Base-by-base conservation (phyloP, 2,113 vertebrate genomes). In the Psephotus haematonotus region DNA sequence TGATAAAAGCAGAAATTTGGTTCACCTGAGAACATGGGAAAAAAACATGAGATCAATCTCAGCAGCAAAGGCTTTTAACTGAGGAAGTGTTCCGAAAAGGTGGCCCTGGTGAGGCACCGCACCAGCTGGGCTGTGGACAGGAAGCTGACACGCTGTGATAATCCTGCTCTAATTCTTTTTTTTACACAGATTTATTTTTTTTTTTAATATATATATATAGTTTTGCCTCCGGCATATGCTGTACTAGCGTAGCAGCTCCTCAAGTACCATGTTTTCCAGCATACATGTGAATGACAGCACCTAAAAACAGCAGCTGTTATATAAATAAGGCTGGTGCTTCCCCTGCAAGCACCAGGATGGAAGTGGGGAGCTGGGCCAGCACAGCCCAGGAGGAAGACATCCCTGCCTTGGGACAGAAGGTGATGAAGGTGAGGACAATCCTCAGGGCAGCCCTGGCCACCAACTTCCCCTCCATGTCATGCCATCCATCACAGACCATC, bases 171-270 rank as follows among this genome's bases (percentile, higher is more conserved):
- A 82, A 91, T 91, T 95, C 44, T 81, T 80, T 90, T 78, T 89
- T 83, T 43, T 15, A 53, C n/a, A 50, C 29, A 63, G 35, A 6
- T 53, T 27, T 47, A 5, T 37, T 47, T 50, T 57, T 53, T 53
- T 47, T 43, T 49, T 59, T n/a, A 77, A 86, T 59, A 90, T 86
- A 90, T 78, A 95, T 78, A 95, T 83, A 82, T 50, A 95, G 82
- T 78, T 96, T 94, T 92, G 93, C 95, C 93, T 88, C 72, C 0
- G 22, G 93, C 93, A 84, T 86, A 81, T 62, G 69, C 92, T 93
- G 79, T 96, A 64, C 93, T 80, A 78, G 64, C 1, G 2, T 57
- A 96, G 92, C 93, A 93, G 72, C 80, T 95, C 95, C 83, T 92
- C 57, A 80, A 93, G 92, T 41, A 22, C 82, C 11, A 12, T 76